Evolutionary conservation across 2,113 vertebrate species (phyloP), one percentile per base, ranked within the genome.

Genomic region (Eudyptes chrysolophus): DNA sequence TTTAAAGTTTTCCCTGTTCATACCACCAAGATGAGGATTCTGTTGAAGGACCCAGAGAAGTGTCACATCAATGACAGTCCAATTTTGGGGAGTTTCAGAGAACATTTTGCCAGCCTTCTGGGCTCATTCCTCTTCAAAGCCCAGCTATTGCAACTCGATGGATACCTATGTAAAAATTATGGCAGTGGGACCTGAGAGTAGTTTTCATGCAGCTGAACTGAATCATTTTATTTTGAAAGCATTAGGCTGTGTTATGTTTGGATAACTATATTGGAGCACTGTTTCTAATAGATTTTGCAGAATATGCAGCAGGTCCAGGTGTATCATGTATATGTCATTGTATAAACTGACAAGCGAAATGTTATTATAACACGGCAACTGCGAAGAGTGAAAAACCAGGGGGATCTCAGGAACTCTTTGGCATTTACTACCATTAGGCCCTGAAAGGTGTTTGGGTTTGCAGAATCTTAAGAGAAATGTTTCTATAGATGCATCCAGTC

Each of bases 91-190:
- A 34, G 24, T 27, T 74, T 49, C 54, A 51, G 29, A 68, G 32
- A 61, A 55, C 4, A 15, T 77, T 87, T 69, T 93, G 10, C 12
- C 20, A 72, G 2, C 18, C 3, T 82, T 44, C 36, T 62, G 17
- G 34, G 44, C 29, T 72, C 24, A 25, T 29, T 88, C 32, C 4
- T 48, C 20, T 55, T 42, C 70, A 72, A 70, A 64, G n/a, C 44
- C 42, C 79, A 54, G 15, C 15, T 74, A 5, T 11, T 38, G 10
- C 34, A 8, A 11, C 48, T 19, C 3, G 0, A 2, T 6, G 21
- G 25, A 24, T 40, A n/a, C 21, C 42, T 36, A 9, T 0, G 1
- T 4, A 19, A 49, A 74, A 68, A 30, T 22, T 9, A 13, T 1
- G 13, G 24, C 49, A 44, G 1, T 2, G 20, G 25, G 19, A 46